Base-by-base conservation (phyloP, 2,888 invertebrate species). In the Lasiommata megera region DNA sequence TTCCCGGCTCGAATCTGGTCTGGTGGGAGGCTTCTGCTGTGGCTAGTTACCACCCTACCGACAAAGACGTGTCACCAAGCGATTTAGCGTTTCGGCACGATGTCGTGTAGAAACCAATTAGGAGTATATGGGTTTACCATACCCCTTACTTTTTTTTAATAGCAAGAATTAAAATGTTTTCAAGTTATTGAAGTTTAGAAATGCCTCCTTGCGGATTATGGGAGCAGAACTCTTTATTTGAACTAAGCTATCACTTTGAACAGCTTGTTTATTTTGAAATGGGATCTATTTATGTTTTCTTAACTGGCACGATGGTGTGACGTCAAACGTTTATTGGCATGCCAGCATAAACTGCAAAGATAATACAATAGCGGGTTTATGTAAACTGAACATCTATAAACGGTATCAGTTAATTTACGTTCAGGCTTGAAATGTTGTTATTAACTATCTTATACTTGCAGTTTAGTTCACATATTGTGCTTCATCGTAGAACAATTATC, bases 371-470 rank as follows among this genome's bases (percentile, higher is more conserved):
- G 60, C 55, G 48, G 55, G 62, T 47, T 61, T 59, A 61, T 60
- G 63, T 66, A 65, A 68, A 69, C 68, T 61, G 61, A 60, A 63
- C 59, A 64, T 61, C 64, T 63, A 63, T 67, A 67, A 63, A 66
- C 52, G 53, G 36, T 50, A 58, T 23, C 48, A 29, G 50, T 48
- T 51, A 36, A 56, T 60, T 62, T 58, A 43, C 29, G 14, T 34
- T 12, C 40, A 31, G 34, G 41, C 31, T 14, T 17, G 28, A 41
- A 41, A 29, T 52, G 52, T 31, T 41, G 40, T 16, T 31, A 29
- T 29, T 11, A 31, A 29, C 16, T 46, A 31, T 5, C 28, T 0
- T 14, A 3, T 12, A 23, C 1, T 28, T 28, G 11, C 44, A 29
- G 29, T 16, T 46, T 31, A 16, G 29, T 44, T n/a, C n/a, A n/a